Conservation (phyloP, 1,140 invertebrate species). For the Antheraea mylitta region DNA sequence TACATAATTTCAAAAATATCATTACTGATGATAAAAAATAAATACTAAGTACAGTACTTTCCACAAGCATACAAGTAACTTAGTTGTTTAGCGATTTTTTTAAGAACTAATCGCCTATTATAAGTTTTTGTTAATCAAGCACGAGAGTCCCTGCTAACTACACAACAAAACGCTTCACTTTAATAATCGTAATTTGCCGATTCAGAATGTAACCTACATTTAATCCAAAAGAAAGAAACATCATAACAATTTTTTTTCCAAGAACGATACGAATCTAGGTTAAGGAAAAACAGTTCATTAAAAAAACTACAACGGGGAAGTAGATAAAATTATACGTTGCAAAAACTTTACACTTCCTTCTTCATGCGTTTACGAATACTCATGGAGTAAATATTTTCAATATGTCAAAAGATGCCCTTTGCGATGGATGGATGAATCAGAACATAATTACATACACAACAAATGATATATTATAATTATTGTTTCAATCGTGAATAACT, state of each 20-base stretch:
- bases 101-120: too few relatives aligned
- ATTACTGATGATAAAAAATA: too few relatives aligned
- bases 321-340: not conserved
- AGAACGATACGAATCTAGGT: constrained; percentile 3
- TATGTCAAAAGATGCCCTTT: not conserved
- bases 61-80: too few relatives aligned
- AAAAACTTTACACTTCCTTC: not conserved
- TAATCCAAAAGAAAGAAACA: not conserved
- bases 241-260: not conserved
- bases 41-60: too few relatives aligned
- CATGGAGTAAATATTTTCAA: not conserved
- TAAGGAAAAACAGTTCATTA: not conserved
- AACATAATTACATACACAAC: not conserved
- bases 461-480: not conserved
- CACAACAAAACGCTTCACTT: too few relatives aligned
- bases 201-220: not conserved
- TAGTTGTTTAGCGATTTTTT: too few relatives aligned
- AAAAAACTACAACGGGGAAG: not conserved
- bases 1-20: too few relatives aligned
- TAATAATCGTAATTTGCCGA: too few relatives aligned
- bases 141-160: too few relatives aligned
- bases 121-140: too few relatives aligned
- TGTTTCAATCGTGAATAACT: not conserved
- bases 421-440: constrained; percentile 1
- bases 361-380: not conserved